Base-by-base conservation (phyloP, 92 coral and sea anemone genomes). In the Anthopleura xanthogrammica region DNA sequence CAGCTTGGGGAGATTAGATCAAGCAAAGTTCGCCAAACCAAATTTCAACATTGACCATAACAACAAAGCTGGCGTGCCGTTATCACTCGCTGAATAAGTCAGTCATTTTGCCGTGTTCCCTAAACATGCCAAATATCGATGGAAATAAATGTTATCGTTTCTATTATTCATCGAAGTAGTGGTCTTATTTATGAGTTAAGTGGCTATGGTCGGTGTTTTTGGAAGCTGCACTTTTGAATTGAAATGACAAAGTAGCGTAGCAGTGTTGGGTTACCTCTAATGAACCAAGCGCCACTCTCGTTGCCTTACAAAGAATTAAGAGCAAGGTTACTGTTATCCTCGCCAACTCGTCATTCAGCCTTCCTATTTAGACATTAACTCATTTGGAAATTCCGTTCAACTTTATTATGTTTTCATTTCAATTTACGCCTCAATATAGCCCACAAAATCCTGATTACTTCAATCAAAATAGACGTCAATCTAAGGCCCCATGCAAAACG, bases 361-460 rank as follows among this genome's bases (percentile, higher is more conserved):
- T 40, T 20, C 29, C 60, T 46, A 75, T 81, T 81, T 81, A 52
- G 46, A 68, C 54, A 71, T 52, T 55, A 50, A 81, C 46, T 81
- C 72, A 70, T 81, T 81, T 81, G 77, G 77, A 42, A 70, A 81
- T 81, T 81, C 84, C 84, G 84, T 81, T 81, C 71, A 24, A 42
- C 60, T 68, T 52, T 43, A 50, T 70, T 36, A 40, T 81, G 84
- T 81, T 81, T 81, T 81, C 5, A 10, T 52, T 81, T 70, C 77
- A 81, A 70, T 81, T 75, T 68, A 81, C 56, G 52, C 84, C 41
- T 68, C 39, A 70, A 75, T 48, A 81, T 39, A 81, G 50, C 52
- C 71, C 57, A 75, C 19, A 68, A 66, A 68, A 39, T 70, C 50
- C 71, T 81, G 84, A 81, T 81, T 81, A 81, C 57, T 13, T 81